A percentile compares a stretch with the other conserved stretches of the same genome.
Evolutionary conservation across 2,113 vertebrate genomes (phyloP).

Genomic region (Brienomyrus brachyistius): DNA sequence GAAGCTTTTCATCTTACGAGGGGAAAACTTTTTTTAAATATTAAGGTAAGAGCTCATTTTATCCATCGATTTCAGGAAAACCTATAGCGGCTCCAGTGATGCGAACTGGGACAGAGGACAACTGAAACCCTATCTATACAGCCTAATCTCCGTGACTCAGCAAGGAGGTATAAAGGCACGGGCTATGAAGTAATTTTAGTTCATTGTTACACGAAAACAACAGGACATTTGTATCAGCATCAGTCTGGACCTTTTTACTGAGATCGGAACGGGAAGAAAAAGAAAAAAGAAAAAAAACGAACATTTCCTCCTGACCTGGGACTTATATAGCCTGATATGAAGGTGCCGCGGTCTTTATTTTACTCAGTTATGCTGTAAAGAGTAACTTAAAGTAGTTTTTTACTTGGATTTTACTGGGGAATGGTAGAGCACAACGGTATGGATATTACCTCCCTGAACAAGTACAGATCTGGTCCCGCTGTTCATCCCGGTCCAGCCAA

Average conservation of each 20-base stretch:
- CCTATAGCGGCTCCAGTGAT: conserved; percentile 30
- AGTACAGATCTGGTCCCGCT: conserved; percentile 49
- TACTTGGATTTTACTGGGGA: conserved; percentile 25
- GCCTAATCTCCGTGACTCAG: conserved; percentile 50
- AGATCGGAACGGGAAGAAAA: not conserved
- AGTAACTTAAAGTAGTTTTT: conserved; percentile 44
- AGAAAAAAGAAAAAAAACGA: not conserved
- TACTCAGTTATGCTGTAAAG: conserved; percentile 39
- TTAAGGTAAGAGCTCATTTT: conserved; percentile 46
- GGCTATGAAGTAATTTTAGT: conserved; percentile 36
- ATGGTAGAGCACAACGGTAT: conserved; percentile 59
- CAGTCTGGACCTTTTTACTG: conserved; percentile 5
- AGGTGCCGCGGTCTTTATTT: conserved; percentile 44
- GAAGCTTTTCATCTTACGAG: not conserved
- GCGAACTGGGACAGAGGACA: conserved; percentile 31
- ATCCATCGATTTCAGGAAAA: conserved; percentile 32
- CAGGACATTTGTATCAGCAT: conserved; percentile 31
- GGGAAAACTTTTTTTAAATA: conserved; percentile 18
- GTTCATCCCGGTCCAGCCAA: conserved; percentile 52
- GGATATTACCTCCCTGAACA: conserved; percentile 58
- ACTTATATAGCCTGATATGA: conserved; percentile 40
- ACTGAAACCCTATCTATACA: conserved; percentile 51
- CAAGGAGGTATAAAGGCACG: conserved; percentile 31
- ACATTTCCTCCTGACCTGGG: conserved; percentile 1
- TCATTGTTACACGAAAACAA: conserved; percentile 41